Evolutionary conservation across 2,113 vertebrate genomes (phyloP).

Genomic region (Peucedramus taeniatus): DNA sequence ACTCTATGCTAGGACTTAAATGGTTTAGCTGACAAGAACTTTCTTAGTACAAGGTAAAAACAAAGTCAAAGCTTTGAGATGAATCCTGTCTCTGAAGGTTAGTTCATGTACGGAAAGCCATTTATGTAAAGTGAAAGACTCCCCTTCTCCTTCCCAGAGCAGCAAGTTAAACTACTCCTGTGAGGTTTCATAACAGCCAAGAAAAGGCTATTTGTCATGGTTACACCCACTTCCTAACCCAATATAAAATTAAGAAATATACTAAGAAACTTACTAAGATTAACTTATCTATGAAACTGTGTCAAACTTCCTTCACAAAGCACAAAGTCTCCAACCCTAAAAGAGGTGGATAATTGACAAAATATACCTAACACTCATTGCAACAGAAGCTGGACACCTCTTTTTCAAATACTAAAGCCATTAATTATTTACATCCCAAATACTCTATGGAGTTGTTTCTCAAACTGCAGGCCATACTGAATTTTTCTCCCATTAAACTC

Average conservation of each 20-base stretch:
- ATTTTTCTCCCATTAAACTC: neutral
- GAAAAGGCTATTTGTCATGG: neutral
- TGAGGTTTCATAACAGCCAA: neutral
- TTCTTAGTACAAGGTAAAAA: neutral
- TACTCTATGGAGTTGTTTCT: neutral
- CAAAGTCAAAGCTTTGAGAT: neutral
- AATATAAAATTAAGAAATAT: neutral
- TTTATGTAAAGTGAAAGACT: neutral
- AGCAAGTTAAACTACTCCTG: neutral
- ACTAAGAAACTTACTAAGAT: neutral
- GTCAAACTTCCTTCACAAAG: neutral
- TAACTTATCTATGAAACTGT: neutral
- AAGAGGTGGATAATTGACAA: neutral
- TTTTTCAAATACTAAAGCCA: neutral
- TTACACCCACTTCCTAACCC: neutral
- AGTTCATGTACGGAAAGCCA: rapidly evolving
- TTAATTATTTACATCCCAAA: neutral
- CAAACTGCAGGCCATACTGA: neutral
- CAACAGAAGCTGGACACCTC: neutral
- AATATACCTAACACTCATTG: neutral
- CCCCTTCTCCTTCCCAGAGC: neutral
- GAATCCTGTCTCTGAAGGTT: neutral
- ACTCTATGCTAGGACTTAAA: neutral
- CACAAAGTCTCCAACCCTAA: neutral
- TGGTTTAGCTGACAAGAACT: neutral